These are phyloP conservation scores for Pseudotriccus pelzelni DNA, from an alignment of 2,797 vertebrate species.

Conservation along the genomic window DNA sequence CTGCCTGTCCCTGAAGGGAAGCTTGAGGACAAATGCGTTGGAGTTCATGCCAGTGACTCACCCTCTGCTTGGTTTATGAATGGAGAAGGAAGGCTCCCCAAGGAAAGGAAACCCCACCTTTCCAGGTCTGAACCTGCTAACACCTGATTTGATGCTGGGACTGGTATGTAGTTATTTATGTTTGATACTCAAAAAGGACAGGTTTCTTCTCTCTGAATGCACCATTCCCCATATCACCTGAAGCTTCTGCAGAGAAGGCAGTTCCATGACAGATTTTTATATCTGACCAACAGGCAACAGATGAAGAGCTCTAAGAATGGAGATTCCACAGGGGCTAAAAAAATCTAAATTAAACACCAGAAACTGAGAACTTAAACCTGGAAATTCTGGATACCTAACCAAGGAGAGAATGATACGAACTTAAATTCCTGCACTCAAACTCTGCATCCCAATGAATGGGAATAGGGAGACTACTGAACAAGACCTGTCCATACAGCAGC, in stretches of 20 bases:
- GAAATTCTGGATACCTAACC: not conserved
- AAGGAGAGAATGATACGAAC: not conserved
- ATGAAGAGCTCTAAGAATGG: not conserved
- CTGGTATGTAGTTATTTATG: not conserved
- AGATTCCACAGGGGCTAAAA: not conserved
- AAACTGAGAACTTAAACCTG: not conserved
- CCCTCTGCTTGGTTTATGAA: not conserved
- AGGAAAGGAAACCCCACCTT: not conserved
- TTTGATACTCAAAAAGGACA: not conserved
- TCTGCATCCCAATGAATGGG: not conserved
- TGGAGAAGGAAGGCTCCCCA: not conserved
- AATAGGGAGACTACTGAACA: not conserved
- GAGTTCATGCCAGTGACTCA: not conserved
- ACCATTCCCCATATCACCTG: not conserved
- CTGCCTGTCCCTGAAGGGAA: not conserved
- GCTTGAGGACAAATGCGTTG: not conserved
- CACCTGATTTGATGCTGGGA: not conserved
- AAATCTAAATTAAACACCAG: not conserved
- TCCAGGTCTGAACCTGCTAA: not conserved
- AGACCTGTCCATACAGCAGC: not conserved
- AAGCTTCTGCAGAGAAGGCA: not conserved
- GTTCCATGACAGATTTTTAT: not conserved
- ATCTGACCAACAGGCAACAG: not conserved
- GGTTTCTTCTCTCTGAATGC: not conserved
- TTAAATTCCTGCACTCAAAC: not conserved